These are phyloP conservation scores for Coremacera marginata DNA, from an alignment of 2,888 invertebrate species.

Conservation along the genomic window DNA sequence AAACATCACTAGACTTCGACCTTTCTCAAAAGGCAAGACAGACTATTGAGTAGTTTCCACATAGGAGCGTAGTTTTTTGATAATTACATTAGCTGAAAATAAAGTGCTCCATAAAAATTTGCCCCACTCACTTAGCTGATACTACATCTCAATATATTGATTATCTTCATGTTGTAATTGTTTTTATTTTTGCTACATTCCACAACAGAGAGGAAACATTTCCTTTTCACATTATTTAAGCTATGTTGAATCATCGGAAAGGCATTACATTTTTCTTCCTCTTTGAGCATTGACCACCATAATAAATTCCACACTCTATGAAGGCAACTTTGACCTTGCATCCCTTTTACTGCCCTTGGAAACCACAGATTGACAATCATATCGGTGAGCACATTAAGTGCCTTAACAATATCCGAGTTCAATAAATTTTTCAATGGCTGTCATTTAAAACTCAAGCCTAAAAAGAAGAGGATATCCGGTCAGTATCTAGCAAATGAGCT, in stretches of 20 bases:
- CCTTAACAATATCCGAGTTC: constrained; percentile 3
- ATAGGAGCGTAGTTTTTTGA: too few species aligned
- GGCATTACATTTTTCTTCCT: background rate
- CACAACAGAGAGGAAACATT: background rate
- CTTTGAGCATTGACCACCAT: background rate
- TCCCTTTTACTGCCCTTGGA: background rate
- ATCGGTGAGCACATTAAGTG: too few species aligned
- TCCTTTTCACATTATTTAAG: background rate
- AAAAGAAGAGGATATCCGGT: constrained; percentile 27
- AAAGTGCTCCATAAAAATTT: too few species aligned
- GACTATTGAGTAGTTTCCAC: too few species aligned
- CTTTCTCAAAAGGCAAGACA: too few species aligned
- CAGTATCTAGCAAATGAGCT: constrained; percentile 1
- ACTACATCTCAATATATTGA: background rate
- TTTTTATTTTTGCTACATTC: too few species aligned
- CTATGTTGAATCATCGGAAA: background rate
- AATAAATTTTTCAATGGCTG: constrained; percentile 8
- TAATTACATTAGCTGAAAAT: too few species aligned
- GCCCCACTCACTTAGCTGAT: too few species aligned
- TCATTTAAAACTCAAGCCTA: background rate
- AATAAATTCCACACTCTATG: background rate
- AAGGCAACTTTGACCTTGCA: background rate
- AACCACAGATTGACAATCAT: background rate
- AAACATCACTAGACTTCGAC: too few species aligned
- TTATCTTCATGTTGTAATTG: too few species aligned